Percentiles rank a stretch among this genome's conserved stretches.
Conservation (phyloP, 2,888 invertebrate species). For the Chorisops tibialis region DNA sequence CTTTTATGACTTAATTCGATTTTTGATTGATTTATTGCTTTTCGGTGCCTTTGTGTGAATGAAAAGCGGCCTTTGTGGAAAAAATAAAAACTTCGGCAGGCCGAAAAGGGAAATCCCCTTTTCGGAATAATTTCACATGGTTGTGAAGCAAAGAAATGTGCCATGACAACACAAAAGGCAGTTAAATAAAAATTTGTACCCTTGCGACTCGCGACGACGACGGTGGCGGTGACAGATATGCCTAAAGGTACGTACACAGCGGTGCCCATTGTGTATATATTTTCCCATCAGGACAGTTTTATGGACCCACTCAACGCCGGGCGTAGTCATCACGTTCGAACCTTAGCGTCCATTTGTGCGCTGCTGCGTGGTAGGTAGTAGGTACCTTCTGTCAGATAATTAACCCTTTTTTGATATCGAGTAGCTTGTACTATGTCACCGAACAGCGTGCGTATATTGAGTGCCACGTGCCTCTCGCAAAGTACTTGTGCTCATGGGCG, state of each 20-base stretch:
- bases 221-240: neutral
- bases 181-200: constrained; percentile 25
- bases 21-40: constrained; percentile 23
- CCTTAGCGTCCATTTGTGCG: no score
- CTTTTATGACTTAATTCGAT: constrained; percentile 24
- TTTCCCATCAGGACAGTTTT: no score
- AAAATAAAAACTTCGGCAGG: neutral
- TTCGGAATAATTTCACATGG: constrained; percentile 16
- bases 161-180: constrained; percentile 19
- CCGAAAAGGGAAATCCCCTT: constrained; percentile 4
- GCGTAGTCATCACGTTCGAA: no score
- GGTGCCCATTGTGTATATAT: no score
- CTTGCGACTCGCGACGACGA: constrained; percentile 1
- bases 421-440: neutral
- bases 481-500: no score
- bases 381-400: neutral
- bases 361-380: no score
- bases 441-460: neutral
- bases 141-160: constrained; percentile 19
- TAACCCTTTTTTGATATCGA: constrained; percentile 18
- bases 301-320: no score
- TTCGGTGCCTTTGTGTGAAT: neutral
- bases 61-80: neutral
- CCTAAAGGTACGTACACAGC: neutral
- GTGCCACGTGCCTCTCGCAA: no score